Evolutionary conservation across 2,797 vertebrate species (phyloP).

Genomic region (Myoxocephalus aenaeus): DNA sequence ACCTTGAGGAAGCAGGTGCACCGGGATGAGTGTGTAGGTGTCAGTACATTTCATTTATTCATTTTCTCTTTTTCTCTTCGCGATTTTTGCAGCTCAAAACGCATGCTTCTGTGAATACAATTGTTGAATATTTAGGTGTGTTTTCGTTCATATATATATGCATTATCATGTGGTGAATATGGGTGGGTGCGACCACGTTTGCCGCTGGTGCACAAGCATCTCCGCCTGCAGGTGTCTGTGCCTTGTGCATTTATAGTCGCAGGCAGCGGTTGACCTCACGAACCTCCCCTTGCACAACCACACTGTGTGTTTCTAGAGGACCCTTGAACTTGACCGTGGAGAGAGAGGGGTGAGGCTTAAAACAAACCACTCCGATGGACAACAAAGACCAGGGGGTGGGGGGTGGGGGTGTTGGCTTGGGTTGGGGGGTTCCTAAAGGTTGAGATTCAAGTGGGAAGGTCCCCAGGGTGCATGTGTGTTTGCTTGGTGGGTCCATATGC

Average conservation of each 20-base stretch:
- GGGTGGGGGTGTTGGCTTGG: slow-evolving; percentile 18
- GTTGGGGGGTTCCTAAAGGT: slow-evolving; percentile 48
- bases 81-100: neutral
- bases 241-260: slow-evolving; percentile 70
- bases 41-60: slow-evolving; percentile 62
- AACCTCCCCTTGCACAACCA: slow-evolving; percentile 28
- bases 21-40: slow-evolving; percentile 69
- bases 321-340: slow-evolving; percentile 83
- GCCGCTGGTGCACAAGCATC: slow-evolving; percentile 41
- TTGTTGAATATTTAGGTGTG: slow-evolving; percentile 12
- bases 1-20: slow-evolving; percentile 78
- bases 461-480: slow-evolving; percentile 45
- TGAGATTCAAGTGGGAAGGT: slow-evolving; percentile 54
- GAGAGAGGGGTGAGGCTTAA: slow-evolving; percentile 68
- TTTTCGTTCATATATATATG: neutral
- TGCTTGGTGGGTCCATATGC: slow-evolving; percentile 43
- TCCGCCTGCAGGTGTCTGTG: slow-evolving; percentile 70
- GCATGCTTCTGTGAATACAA: slow-evolving; percentile 39
- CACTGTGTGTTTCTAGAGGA: slow-evolving; percentile 66
- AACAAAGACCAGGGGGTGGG: slow-evolving; percentile 64
- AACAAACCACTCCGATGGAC: slow-evolving; percentile 76
- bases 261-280: slow-evolving; percentile 76
- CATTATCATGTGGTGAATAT: slow-evolving; percentile 21
- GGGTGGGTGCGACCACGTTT: slow-evolving; percentile 18
- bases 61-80: slow-evolving; percentile 32